phyloP scores from a whole-genome alignment of 30 jellyfish, hydroid and myxozoan species.

The Catostylus mosaicus region DNA sequence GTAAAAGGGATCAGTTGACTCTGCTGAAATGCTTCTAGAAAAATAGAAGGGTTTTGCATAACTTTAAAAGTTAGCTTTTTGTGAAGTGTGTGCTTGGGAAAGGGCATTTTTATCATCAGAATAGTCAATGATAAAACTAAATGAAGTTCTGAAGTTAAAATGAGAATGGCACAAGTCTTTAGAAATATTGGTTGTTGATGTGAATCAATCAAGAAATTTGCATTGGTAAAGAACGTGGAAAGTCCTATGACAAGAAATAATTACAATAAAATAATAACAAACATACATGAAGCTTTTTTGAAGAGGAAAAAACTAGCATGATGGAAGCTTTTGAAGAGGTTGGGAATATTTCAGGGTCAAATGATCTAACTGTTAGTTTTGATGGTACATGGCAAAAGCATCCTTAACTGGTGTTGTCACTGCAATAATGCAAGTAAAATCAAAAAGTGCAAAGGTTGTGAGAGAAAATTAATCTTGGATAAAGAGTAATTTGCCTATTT shows the following conservation, averaged over 20 bases:
- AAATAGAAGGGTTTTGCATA: background rate
- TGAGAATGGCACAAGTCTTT: background rate
- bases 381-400: slow-evolving; percentile 51
- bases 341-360: background rate
- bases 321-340: background rate
- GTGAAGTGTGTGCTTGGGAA: background rate
- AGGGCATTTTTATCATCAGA: background rate
- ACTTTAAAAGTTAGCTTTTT: background rate
- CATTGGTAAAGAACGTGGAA: background rate
- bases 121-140: background rate
- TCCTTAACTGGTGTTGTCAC: slow-evolving; percentile 46
- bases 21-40: background rate
- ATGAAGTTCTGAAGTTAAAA: background rate
- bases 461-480: background rate
- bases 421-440: slow-evolving; percentile 15
- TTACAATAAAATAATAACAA: background rate
- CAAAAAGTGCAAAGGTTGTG: slow-evolving; percentile 64
- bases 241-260: background rate
- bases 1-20: background rate
- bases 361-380: slow-evolving; percentile 32
- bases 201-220: background rate
- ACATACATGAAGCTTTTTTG: background rate
- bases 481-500: slow-evolving; percentile 6
- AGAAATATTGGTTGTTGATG: background rate
- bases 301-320: background rate